These are phyloP conservation scores for Metopolophium dirhodum DNA, from an alignment of 1,140 invertebrate species.

Conservation along the genomic window DNA sequence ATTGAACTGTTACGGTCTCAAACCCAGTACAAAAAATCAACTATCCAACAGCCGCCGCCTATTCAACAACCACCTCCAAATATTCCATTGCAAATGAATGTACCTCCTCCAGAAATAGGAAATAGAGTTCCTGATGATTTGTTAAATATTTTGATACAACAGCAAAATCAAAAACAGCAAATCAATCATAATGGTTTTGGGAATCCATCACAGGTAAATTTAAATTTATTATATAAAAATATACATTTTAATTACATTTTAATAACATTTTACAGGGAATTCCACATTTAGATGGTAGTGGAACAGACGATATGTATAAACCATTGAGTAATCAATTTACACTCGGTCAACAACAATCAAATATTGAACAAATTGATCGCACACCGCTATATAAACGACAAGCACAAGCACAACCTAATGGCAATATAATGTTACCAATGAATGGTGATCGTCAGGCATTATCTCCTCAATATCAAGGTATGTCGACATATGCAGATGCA, in stretches of 20 bases:
- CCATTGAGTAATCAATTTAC: slow-evolving; percentile 34
- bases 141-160: slow-evolving; percentile 48
- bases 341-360: slow-evolving; percentile 14
- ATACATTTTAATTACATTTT: neutral
- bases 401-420: slow-evolving; percentile 43
- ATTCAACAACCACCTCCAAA: slow-evolving; percentile 34
- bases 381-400: slow-evolving; percentile 46
- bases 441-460: slow-evolving; percentile 49
- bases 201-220: slow-evolving; percentile 22
- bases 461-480: slow-evolving; percentile 38
- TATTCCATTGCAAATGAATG: slow-evolving; percentile 53
- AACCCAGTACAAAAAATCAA: slow-evolving; percentile 15
- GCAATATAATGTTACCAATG: slow-evolving; percentile 35
- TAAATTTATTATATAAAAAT: neutral
- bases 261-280: neutral
- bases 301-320: slow-evolving; percentile 43
- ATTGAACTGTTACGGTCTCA: slow-evolving; percentile 43
- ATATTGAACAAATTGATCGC: slow-evolving; percentile 49
- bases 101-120: slow-evolving; percentile 44
- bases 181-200: slow-evolving; percentile 48
- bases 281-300: slow-evolving; percentile 24
- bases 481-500: slow-evolving; percentile 46
- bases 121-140: slow-evolving; percentile 50
- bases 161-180: slow-evolving; percentile 52
- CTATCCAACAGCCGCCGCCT: slow-evolving; percentile 25